Evolutionary conservation across 2,113 vertebrate genomes (phyloP).

Genomic region (Psittacara wagleri): DNA sequence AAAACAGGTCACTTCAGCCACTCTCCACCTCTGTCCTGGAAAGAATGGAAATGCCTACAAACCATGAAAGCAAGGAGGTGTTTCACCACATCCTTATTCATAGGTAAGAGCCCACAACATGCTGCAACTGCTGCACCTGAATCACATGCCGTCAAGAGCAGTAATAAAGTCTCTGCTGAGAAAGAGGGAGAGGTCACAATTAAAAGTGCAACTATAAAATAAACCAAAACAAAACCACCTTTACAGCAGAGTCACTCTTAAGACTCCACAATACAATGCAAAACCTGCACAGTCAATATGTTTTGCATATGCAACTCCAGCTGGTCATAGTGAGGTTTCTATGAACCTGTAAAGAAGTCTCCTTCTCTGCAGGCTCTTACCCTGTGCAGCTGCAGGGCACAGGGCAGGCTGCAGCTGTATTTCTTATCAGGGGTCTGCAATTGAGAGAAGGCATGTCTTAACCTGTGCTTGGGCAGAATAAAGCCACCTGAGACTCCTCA

Average conservation of each 20-base stretch:
- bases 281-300: not conserved
- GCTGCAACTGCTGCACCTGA: not conserved
- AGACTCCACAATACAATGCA: not conserved
- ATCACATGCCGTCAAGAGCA: not conserved
- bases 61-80: not conserved
- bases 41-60: not conserved
- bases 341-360: not conserved
- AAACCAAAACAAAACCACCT: not conserved
- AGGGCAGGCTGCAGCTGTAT: not conserved
- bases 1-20: not conserved
- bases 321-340: not conserved
- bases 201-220: not conserved
- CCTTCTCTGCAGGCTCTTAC: not conserved
- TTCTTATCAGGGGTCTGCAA: not conserved
- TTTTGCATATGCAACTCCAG: not conserved
- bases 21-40: not conserved
- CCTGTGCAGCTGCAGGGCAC: not conserved
- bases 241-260: not conserved
- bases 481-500: not conserved
- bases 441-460: not conserved
- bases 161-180: not conserved
- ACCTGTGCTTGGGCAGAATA: rapidly evolving
- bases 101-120: not conserved
- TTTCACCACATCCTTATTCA: not conserved
- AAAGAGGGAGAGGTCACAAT: not conserved